Conservation (phyloP, 2,113 vertebrate species). For the Sorex araneus region DNA sequence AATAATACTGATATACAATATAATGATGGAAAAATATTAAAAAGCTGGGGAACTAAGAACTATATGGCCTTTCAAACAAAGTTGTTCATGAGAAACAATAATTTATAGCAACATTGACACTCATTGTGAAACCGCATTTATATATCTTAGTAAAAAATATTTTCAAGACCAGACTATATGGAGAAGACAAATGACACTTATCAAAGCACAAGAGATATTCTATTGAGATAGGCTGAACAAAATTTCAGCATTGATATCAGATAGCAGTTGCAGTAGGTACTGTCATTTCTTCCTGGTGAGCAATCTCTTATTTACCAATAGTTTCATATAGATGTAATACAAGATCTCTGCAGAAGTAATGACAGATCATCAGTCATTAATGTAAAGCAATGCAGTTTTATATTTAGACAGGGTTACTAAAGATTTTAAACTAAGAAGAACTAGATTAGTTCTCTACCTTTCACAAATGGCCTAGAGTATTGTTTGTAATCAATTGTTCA, state of each 20-base stretch:
- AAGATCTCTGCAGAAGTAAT: background rate
- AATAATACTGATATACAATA: too few species aligned
- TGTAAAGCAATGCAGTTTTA: background rate
- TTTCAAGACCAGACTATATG: background rate
- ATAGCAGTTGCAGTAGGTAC: background rate
- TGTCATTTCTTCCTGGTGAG: background rate
- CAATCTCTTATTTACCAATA: background rate
- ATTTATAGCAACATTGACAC: background rate
- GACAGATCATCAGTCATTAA: slow-evolving; percentile 7
- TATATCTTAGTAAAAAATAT: background rate
- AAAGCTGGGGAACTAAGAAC: too few species aligned
- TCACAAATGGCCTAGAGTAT: background rate
- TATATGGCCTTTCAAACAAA: too few species aligned
- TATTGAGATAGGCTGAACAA: background rate
- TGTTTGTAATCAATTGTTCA: background rate
- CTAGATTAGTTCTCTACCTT: background rate
- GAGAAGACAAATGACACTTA: background rate
- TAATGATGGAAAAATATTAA: too few species aligned
- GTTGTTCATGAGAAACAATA: background rate
- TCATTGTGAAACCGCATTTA: background rate
- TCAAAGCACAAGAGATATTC: background rate
- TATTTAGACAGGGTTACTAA: background rate
- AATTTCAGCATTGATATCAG: background rate
- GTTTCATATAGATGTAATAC: background rate
- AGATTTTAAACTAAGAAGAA: background rate